These are phyloP conservation scores for Synergus laeviventris DNA, from an alignment of 2,888 invertebrate species.

Conservation along the genomic window DNA sequence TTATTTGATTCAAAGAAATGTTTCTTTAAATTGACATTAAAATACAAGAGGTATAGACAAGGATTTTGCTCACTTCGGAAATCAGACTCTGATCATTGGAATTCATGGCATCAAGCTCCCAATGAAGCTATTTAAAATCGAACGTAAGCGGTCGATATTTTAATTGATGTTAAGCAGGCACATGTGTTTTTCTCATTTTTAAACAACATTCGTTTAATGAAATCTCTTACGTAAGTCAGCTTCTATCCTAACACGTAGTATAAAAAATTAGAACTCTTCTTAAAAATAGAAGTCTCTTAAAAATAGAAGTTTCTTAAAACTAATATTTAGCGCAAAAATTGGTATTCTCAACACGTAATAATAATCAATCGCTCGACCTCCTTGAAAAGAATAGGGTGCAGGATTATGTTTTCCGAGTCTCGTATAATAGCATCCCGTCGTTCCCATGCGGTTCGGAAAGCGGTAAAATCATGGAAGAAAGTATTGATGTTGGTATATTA, in stretches of 20 bases:
- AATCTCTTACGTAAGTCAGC: neutral
- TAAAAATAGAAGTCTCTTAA: neutral
- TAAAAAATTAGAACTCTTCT: neutral
- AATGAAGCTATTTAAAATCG: slow-evolving; percentile 61
- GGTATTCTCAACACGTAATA: slow-evolving; percentile 1
- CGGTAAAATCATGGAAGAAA: slow-evolving; percentile 20
- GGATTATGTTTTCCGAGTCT: slow-evolving; percentile 5
- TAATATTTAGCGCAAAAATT: neutral
- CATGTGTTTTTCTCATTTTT: slow-evolving; percentile 56
- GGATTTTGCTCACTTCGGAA: neutral
- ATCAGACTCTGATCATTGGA: neutral
- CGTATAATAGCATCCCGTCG: slow-evolving; percentile 28
- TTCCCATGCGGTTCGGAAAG: slow-evolving; percentile 13
- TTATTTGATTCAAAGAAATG: no score
- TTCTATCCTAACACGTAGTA: neutral
- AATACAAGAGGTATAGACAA: neutral
- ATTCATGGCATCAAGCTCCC: neutral
- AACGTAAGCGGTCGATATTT: slow-evolving; percentile 54
- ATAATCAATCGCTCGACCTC: neutral
- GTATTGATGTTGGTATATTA: slow-evolving; percentile 17
- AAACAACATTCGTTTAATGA: neutral
- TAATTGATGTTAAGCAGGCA: slow-evolving; percentile 70
- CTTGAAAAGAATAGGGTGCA: neutral
- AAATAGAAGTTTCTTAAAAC: neutral
- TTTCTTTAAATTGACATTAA: neutral